A percentile compares a stretch with the other conserved stretches of the same genome.
These are phyloP conservation scores for Sphaeramia orbicularis DNA, from an alignment of 2,797 vertebrate genomes.

Conservation along the genomic window DNA sequence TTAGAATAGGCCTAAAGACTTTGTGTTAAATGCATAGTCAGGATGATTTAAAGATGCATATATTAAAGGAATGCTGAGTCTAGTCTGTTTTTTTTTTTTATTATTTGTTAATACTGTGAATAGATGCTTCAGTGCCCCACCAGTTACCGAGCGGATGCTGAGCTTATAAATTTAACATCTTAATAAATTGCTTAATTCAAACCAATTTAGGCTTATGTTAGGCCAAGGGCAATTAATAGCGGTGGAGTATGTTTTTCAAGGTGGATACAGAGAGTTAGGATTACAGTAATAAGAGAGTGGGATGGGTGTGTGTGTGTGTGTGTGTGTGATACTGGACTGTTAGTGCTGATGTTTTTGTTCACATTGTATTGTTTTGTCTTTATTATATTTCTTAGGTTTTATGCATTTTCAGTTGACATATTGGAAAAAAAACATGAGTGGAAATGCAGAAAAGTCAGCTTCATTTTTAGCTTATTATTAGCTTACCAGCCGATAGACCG, in stretches of 20 bases:
- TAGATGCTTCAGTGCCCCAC: slow-evolving; percentile 17
- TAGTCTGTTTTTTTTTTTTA: slow-evolving; percentile 10
- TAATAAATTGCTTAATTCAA: background rate
- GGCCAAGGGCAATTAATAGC: background rate
- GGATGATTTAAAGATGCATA: slow-evolving; percentile 29
- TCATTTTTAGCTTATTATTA: no score
- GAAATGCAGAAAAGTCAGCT: no score
- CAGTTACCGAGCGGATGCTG: slow-evolving; percentile 20
- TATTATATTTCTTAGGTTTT: no score
- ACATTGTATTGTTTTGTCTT: no score
- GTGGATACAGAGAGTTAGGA: slow-evolving; percentile 15
- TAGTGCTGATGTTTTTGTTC: slow-evolving; percentile 8
- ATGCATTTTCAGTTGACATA: no score
- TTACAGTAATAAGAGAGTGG: slow-evolving; percentile 8
- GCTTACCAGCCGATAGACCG: no score
- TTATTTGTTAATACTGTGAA: slow-evolving; percentile 20
- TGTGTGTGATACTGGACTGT: slow-evolving; percentile 9
- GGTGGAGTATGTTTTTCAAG: slow-evolving; percentile 14
- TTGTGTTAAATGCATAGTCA: slow-evolving; percentile 26
- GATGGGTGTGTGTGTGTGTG: background rate
- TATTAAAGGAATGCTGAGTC: slow-evolving; percentile 19
- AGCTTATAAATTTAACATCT: slow-evolving; percentile 1
- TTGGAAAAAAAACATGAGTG: no score
- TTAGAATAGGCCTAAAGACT: background rate
- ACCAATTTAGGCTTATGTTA: slow-evolving; percentile 22